phyloP scores from a whole-genome alignment of 2,113 vertebrate genomes.

The Mustela lutreola region DNA sequence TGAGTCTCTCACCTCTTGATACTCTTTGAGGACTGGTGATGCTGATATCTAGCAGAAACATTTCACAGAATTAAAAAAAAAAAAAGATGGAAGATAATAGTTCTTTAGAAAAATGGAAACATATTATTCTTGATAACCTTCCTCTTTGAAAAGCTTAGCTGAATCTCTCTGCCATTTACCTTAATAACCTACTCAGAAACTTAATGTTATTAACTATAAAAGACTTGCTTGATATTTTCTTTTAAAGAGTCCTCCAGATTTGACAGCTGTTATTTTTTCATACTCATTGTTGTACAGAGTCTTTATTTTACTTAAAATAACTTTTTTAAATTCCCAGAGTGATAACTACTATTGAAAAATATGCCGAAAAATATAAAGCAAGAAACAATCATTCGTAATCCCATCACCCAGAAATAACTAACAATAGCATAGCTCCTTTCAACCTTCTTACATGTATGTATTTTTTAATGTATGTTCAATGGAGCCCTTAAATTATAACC shows the following conservation, averaged over 20 bases:
- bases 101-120: constrained; percentile 74
- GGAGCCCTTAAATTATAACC: constrained; percentile 30
- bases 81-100: constrained; percentile 70
- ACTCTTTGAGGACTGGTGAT: constrained; percentile 32
- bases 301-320: constrained; percentile 54
- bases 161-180: constrained; percentile 8
- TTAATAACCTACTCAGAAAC: constrained; percentile 45
- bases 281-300: not conserved
- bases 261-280: not conserved
- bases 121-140: constrained; percentile 42
- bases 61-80: constrained; percentile 30
- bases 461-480: not conserved
- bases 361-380: not conserved
- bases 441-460: not conserved
- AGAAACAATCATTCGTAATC: not conserved
- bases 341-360: constrained; percentile 14
- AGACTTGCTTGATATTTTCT: not conserved
- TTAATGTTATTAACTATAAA: not conserved
- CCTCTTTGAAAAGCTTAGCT: constrained; percentile 51
- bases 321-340: not conserved
- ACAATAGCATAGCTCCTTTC: not conserved
- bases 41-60: constrained; percentile 37
- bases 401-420: not conserved
- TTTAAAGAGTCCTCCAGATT: not conserved
- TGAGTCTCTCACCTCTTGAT: constrained; percentile 51